A percentile compares a stretch with the other conserved stretches of the same genome.
phyloP scores from a whole-genome alignment of 1,140 invertebrate species.

The Lutraria rhynchaena region DNA sequence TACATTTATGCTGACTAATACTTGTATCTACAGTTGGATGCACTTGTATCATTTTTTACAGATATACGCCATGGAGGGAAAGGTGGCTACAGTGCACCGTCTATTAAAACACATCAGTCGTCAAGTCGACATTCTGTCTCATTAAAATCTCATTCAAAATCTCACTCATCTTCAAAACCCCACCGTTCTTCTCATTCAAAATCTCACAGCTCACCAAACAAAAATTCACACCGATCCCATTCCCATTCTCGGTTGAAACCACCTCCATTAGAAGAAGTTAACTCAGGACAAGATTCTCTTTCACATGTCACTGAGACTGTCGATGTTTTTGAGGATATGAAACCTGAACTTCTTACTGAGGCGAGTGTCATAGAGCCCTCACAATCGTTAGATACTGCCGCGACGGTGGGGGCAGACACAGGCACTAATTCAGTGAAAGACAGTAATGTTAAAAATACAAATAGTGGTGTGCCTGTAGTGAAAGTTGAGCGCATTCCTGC shows the following conservation, averaged over 20 bases:
- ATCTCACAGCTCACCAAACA: conserved; percentile 38
- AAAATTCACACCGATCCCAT: conserved; percentile 44
- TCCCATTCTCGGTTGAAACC: conserved; percentile 29
- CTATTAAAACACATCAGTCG: conserved; percentile 36
- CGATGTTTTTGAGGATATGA: conserved; percentile 17
- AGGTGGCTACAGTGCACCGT: conserved; percentile 12
- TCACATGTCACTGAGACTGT: neutral
- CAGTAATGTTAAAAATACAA: conserved; percentile 61
- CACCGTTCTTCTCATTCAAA: conserved; percentile 33
- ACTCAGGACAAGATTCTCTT: conserved; percentile 32
- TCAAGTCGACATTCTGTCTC: conserved; percentile 50
- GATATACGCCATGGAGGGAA: conserved; percentile 52
- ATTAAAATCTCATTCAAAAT: conserved; percentile 46
- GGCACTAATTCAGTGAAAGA: conserved; percentile 49
- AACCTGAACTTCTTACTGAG: conserved; percentile 67
- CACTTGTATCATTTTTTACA: conserved; percentile 11
- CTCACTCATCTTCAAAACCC: conserved; percentile 42
- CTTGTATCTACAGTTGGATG: neutral
- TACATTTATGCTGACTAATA: neutral
- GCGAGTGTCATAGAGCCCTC: conserved; percentile 77
- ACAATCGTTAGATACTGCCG: conserved; percentile 63
- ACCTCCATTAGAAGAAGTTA: neutral
- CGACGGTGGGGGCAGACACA: conserved; percentile 61
- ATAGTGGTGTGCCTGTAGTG: conserved; percentile 79
- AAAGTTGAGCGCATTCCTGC: conserved; percentile 80